A percentile compares a stretch with the other conserved stretches of the same genome.
phyloP scores from a whole-genome alignment of 2,888 invertebrate genomes.

The Hypselothyrea guttata region DNA sequence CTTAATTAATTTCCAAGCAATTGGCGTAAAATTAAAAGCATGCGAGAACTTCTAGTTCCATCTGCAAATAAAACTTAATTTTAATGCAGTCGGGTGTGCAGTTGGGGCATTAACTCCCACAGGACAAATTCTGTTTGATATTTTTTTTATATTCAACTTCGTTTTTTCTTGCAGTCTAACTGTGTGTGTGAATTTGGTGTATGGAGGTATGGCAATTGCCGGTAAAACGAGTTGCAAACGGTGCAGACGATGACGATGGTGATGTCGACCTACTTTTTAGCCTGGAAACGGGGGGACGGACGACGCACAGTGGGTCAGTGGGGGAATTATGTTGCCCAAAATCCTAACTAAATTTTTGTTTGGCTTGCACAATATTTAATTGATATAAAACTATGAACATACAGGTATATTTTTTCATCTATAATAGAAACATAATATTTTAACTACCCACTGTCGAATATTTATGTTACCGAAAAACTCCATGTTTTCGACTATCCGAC shows the following conservation, averaged over 20 bases:
- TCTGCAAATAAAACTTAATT: conserved; percentile 63
- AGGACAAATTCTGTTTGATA: conserved; percentile 54
- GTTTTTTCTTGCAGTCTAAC: conserved; percentile 22
- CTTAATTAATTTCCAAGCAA: conserved; percentile 69
- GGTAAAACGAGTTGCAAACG: conserved; percentile 62
- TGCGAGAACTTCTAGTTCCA: conserved; percentile 26
- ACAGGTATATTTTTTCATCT: no score
- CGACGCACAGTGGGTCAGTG: no score
- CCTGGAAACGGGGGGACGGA: conserved; percentile 32
- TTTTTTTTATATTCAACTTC: conserved; percentile 38
- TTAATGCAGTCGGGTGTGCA: conserved; percentile 33
- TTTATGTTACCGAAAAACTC: no score
- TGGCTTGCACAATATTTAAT: no score
- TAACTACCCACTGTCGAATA: no score
- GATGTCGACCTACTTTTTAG: conserved; percentile 61
- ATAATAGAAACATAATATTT: no score
- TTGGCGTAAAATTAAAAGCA: conserved; percentile 50
- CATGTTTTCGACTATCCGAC: no score
- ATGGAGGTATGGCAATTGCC: conserved; percentile 41
- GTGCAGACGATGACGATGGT: conserved; percentile 38
- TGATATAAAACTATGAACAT: no score
- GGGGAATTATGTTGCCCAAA: no score
- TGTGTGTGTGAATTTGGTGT: conserved; percentile 27
- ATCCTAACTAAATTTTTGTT: no score
- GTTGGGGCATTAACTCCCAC: conserved; percentile 29